Conservation (phyloP, 2,797 vertebrate genomes). For the Chelmon rostratus region DNA sequence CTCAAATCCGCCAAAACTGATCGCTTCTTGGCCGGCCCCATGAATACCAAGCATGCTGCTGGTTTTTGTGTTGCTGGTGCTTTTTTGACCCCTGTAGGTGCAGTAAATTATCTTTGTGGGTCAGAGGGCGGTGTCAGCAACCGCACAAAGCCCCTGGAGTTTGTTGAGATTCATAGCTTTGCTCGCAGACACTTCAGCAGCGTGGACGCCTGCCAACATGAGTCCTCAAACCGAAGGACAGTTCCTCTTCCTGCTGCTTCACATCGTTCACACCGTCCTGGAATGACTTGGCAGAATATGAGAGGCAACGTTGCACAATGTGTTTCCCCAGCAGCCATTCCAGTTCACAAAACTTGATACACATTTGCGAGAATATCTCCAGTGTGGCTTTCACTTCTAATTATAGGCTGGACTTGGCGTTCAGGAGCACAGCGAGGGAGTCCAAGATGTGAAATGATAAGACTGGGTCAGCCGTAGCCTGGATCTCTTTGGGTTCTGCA, state of each 20-base stretch:
- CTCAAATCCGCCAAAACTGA: slow-evolving; percentile 12
- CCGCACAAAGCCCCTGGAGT: slow-evolving; percentile 19
- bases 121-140: slow-evolving; percentile 28
- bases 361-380: slow-evolving; percentile 45
- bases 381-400: slow-evolving; percentile 62
- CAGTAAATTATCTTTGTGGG: slow-evolving; percentile 39
- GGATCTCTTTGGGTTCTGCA: slow-evolving; percentile 18
- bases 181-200: slow-evolving; percentile 3
- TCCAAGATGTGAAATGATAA: slow-evolving; percentile 51
- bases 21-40: slow-evolving; percentile 30
- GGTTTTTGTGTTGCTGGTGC: slow-evolving; percentile 8
- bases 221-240: slow-evolving; percentile 19
- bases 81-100: slow-evolving; percentile 23
- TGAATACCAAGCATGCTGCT: slow-evolving; percentile 42
- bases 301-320: slow-evolving; percentile 44
- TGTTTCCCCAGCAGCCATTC: slow-evolving; percentile 27
- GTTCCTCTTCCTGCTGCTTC: slow-evolving; percentile 32
- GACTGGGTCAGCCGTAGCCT: slow-evolving; percentile 28
- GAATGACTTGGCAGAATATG: slow-evolving; percentile 43
- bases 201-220: neutral
- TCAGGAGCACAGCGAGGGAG: slow-evolving; percentile 24
- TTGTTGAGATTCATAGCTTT: slow-evolving; percentile 3
- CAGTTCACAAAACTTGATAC: slow-evolving; percentile 39
- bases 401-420: slow-evolving; percentile 51
- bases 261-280: slow-evolving; percentile 3